phyloP scores from a whole-genome alignment of 2,113 vertebrate species.

The Marcusenius ussheri region DNA sequence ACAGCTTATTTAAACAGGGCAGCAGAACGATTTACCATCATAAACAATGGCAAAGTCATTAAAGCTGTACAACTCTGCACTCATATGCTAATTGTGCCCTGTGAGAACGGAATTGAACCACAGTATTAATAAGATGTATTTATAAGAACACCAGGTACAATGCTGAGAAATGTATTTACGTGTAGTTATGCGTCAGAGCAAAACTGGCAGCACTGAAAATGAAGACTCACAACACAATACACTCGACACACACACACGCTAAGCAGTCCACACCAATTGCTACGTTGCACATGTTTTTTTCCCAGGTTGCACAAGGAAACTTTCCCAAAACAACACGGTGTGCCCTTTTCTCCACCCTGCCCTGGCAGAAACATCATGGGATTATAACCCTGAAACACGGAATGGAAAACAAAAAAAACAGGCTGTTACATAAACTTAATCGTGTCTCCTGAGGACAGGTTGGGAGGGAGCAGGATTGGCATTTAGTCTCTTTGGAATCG shows the following conservation, averaged over 20 bases:
- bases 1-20: not conserved
- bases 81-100: not conserved
- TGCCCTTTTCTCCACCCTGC: not conserved
- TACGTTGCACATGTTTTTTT: not conserved
- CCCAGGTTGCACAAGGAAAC: not conserved
- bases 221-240: slow-evolving; percentile 11
- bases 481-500: not conserved
- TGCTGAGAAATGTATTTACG: not conserved
- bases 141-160: not conserved
- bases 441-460: not conserved
- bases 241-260: not conserved
- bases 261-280: not conserved
- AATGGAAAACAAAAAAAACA: not conserved
- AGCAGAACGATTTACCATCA: not conserved
- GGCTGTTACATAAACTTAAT: not conserved
- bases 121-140: not conserved
- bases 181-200: not conserved
- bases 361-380: not conserved
- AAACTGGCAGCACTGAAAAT: slow-evolving; percentile 44
- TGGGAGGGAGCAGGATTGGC: not conserved
- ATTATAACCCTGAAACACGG: not conserved
- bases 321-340: not conserved
- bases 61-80: not conserved
- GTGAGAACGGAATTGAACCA: not conserved
- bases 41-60: not conserved